These are phyloP conservation scores for Deilephila porcellus DNA, from an alignment of 2,888 invertebrate species.

Conservation along the genomic window DNA sequence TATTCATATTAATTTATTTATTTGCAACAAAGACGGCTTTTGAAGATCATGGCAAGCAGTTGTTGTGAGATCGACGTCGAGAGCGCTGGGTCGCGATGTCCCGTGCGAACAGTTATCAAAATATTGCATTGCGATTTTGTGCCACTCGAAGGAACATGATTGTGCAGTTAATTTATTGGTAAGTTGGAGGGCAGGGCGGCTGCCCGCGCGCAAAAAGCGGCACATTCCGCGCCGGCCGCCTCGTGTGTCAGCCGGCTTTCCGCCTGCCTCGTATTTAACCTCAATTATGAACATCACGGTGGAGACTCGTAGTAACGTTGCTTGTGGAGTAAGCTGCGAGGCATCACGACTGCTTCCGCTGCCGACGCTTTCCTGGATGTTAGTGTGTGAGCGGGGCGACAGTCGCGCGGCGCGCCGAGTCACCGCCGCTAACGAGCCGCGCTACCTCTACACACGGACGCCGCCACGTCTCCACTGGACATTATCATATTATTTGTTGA, in stretches of 20 bases:
- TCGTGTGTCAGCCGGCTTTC: neutral
- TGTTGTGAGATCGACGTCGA: too few species aligned
- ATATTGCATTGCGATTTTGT: too few species aligned
- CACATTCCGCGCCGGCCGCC: slow-evolving; percentile 8
- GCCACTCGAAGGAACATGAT: neutral
- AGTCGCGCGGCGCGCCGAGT: slow-evolving; percentile 43
- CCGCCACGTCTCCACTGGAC: neutral
- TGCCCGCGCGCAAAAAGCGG: slow-evolving; percentile 12
- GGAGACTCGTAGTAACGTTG: neutral
- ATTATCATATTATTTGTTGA: neutral
- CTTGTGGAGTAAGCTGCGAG: neutral
- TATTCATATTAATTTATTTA: neutral
- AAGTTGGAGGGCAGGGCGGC: neutral
- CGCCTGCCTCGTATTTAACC: neutral
- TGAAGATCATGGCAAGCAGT: neutral
- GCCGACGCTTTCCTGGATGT: neutral
- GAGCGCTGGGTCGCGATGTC: too few species aligned
- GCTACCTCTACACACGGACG: neutral
- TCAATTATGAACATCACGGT: neutral
- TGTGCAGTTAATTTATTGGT: neutral
- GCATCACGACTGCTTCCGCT: neutral
- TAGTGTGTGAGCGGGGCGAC: neutral
- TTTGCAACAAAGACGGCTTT: neutral
- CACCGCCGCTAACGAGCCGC: slow-evolving; percentile 55
- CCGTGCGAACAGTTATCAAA: too few species aligned